Percentiles rank a stretch among this genome's conserved stretches.
phyloP scores from a whole-genome alignment of 2,113 vertebrate species.

The Donacobius atricapilla region DNA sequence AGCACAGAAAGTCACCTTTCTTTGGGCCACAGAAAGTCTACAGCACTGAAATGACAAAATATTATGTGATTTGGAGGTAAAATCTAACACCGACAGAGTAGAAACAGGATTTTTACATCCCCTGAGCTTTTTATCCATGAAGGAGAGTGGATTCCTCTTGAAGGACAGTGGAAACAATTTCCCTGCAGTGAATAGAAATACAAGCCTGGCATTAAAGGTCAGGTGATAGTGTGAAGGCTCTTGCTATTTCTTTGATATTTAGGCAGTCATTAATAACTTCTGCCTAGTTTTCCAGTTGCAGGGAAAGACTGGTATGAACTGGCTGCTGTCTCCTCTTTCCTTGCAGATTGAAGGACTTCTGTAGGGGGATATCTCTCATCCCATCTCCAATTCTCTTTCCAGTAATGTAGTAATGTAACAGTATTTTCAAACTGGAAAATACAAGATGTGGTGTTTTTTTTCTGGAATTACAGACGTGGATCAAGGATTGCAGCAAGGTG shows the following conservation, averaged over 20 bases:
- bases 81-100: background rate
- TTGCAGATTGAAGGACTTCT: background rate
- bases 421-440: background rate
- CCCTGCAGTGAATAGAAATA: background rate
- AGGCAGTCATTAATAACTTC: background rate
- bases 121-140: background rate
- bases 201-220: background rate
- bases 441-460: background rate
- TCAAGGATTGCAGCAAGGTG: background rate
- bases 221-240: background rate
- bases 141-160: background rate
- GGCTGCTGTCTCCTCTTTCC: background rate
- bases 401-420: background rate
- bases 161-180: background rate
- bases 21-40: background rate
- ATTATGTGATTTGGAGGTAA: background rate
- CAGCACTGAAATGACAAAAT: background rate
- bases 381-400: background rate
- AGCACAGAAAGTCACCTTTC: conserved; percentile 22
- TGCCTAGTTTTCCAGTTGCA: background rate
- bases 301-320: background rate
- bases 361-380: background rate
- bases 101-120: background rate
- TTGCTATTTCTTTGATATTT: background rate
- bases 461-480: background rate